These are phyloP conservation scores for Drosophila nebulosa DNA, from an alignment of 1,140 invertebrate species.

Conservation along the genomic window DNA sequence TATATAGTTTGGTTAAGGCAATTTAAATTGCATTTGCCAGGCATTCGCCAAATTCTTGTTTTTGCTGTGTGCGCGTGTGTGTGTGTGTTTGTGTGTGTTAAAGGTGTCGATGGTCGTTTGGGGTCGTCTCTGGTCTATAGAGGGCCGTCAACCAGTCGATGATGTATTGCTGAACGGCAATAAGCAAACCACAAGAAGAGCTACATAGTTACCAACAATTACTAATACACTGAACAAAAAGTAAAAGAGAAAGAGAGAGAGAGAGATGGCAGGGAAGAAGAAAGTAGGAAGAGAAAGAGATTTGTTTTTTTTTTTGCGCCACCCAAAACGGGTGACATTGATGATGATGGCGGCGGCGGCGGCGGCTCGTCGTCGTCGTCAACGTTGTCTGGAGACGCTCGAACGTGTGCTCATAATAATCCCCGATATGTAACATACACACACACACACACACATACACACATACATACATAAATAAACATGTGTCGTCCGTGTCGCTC, in stretches of 20 bases:
- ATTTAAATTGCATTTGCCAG: not conserved
- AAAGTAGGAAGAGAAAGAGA: not conserved
- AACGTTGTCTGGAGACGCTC: constrained; percentile 63
- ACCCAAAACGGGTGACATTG: constrained; percentile 48
- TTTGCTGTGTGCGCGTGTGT: not conserved
- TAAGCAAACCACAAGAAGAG: constrained; percentile 66
- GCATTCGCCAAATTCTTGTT: not conserved
- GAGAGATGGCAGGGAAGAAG: not conserved
- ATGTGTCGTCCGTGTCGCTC: constrained; percentile 53
- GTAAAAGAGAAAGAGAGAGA: constrained; percentile 1
- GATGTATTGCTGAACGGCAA: constrained; percentile 69
- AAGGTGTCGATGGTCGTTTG: not conserved
- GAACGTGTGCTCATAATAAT: constrained; percentile 76
- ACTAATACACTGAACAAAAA: constrained; percentile 50
- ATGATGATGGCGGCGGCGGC: constrained; percentile 59
- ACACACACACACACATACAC: constrained; percentile 35
- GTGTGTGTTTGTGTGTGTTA: not conserved
- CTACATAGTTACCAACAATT: constrained; percentile 54
- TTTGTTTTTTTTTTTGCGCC: not conserved
- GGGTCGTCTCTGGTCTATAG: not conserved
- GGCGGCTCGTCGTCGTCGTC: constrained; percentile 22
- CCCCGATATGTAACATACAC: constrained; percentile 30
- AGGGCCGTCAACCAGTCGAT: constrained; percentile 52
- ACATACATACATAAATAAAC: constrained; percentile 55
- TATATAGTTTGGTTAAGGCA: not conserved